Base-by-base conservation (phyloP, 2,888 invertebrate genomes). In the Drosophila leonis region DNA sequence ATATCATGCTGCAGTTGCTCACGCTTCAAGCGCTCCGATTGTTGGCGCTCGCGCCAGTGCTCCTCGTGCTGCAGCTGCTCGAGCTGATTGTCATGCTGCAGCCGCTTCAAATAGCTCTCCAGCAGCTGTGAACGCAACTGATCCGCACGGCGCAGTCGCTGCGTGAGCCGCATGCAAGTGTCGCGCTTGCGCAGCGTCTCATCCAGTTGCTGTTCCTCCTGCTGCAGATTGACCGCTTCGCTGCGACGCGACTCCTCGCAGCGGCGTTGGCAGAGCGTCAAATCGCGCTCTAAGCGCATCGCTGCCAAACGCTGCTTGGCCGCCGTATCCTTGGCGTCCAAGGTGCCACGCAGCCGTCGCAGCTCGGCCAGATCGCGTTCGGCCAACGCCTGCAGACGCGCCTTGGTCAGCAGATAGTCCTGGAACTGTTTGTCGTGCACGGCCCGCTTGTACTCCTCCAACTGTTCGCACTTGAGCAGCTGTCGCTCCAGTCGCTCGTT, bases 401-500 rank as follows among this genome's bases (percentile, higher is more conserved):
- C 90, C 70, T 92, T 92, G 37, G 92, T 92, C 56, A 88, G 46
- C 12, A 92, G 77, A 68, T 92, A 92, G 65, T 93, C 93, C 73
- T 92, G 91, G 56, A 92, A 90, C 71, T 92, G 92, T 68, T 92
- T 93, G 44, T 92, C 90, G 10, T 87, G 87, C 24, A 93, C 88
- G 0, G 91, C 90, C 33, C 90, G 91, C 61, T 91, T 89, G 62
- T 92, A 93, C 60, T 92, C 91, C 65, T 91, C 92, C 81, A 91
- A 85, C 73, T 93, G 92, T 60, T 92, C 91, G 72, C 90, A 92
- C 54, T 92, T 92, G 2, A 92, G 72, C n/a, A 92, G 77, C 66
- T 93, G 90, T 1, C 93, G 88, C 74, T 92, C 92, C 65, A 91
- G 88, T 24, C 92, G 92, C 68, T 93, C 93, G 61, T 92, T 92